Percentiles rank a stretch among this genome's conserved stretches.
phyloP scores from a whole-genome alignment of 2,797 vertebrate species.

The Eutrigla gurnardus region DNA sequence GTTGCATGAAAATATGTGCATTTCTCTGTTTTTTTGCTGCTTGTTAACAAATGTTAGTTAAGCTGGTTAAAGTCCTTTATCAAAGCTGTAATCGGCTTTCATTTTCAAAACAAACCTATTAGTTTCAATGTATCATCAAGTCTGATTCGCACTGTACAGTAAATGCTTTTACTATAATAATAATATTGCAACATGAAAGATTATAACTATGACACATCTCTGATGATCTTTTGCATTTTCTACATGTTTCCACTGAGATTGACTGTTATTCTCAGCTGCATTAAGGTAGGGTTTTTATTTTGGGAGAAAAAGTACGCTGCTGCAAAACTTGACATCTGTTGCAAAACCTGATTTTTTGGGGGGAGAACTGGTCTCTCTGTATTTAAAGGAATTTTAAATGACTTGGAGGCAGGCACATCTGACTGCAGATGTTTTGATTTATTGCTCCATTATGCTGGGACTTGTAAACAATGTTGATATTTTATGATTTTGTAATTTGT shows the following conservation, averaged over 20 bases:
- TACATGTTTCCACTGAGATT: background rate
- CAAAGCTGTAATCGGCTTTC: background rate
- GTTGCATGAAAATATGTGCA: background rate
- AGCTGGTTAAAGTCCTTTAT: background rate
- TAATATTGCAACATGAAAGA: background rate
- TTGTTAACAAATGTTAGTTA: no score
- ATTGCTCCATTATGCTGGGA: no score
- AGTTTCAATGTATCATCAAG: background rate
- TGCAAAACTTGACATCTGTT: no score
- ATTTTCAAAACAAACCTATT: background rate
- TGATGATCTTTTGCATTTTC: background rate
- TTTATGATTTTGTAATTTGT: background rate
- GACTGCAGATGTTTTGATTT: background rate
- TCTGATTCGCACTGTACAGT: background rate
- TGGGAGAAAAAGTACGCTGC: no score
- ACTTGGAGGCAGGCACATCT: background rate
- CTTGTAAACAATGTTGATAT: background rate
- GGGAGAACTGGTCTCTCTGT: no score
- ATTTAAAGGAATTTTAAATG: no score
- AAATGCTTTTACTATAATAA: background rate
- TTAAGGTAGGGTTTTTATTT: background rate
- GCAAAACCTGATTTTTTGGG: no score
- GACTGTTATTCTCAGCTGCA: background rate
- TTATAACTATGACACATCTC: background rate
- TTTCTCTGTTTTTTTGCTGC: background rate